Evolutionary conservation across 2,888 invertebrate species (phyloP).

Genomic region (Alcis repandata): DNA sequence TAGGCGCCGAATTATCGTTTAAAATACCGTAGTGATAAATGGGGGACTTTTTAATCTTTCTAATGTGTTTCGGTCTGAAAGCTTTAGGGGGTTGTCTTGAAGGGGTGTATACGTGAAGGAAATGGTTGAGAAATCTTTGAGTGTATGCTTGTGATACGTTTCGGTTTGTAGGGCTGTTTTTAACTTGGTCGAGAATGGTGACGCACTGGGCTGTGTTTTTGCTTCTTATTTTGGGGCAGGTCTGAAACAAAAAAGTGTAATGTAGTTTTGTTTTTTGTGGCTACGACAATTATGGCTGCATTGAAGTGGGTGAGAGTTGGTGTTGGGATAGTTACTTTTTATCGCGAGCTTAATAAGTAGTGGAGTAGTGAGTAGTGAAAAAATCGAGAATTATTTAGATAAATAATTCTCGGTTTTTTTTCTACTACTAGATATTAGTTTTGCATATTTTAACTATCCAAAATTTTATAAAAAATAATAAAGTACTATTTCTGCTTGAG

Average conservation of each 20-base stretch:
- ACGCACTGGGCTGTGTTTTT: constrained; percentile 61
- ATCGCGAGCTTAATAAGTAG: too few species aligned
- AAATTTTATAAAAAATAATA: too few species aligned
- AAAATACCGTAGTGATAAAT: constrained; percentile 65
- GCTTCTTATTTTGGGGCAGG: constrained; percentile 68
- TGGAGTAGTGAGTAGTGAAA: too few species aligned
- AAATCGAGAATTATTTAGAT: too few species aligned
- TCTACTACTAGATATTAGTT: too few species aligned
- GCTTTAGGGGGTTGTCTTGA: constrained; percentile 28
- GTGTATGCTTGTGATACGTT: constrained; percentile 51
- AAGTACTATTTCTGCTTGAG: too few species aligned
- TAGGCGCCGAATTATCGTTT: constrained; percentile 57
- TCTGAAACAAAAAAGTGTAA: constrained; percentile 59
- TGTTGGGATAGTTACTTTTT: too few species aligned
- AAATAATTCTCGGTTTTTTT: too few species aligned
- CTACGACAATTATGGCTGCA: too few species aligned
- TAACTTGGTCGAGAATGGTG: constrained; percentile 61
- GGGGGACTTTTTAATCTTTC: constrained; percentile 49
- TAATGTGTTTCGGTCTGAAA: constrained; percentile 13
- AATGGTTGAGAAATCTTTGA: constrained; percentile 57
- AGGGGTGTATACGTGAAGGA: constrained; percentile 58
- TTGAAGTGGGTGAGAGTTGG: too few species aligned
- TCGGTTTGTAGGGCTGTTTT: constrained; percentile 51
- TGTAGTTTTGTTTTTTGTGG: too few species aligned
- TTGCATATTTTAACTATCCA: too few species aligned